phyloP scores from a whole-genome alignment of 2,888 invertebrate genomes.

The Falcaria lacertinaria region DNA sequence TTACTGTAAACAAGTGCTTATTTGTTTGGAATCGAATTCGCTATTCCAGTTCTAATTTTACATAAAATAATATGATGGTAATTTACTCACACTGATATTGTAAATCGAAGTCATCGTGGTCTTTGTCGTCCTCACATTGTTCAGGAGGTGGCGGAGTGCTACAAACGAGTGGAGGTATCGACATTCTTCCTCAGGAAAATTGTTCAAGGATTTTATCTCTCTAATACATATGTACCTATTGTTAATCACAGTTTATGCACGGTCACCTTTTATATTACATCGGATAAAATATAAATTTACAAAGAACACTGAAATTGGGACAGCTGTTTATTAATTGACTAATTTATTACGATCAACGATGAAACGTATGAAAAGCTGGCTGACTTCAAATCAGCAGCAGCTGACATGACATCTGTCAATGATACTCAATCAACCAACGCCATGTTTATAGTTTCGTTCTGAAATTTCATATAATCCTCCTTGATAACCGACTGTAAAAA shows the following conservation, averaged over 20 bases:
- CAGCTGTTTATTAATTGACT: constrained; percentile 71
- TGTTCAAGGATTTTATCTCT: constrained; percentile 25
- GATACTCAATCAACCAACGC: too few relatives aligned
- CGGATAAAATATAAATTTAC: not conserved
- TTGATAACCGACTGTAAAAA: too few relatives aligned
- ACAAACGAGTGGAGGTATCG: constrained; percentile 83
- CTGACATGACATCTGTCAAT: too few relatives aligned
- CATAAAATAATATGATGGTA: too few relatives aligned
- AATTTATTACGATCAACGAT: constrained; percentile 43
- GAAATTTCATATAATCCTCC: too few relatives aligned
- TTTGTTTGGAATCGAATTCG: too few relatives aligned
- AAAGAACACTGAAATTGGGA: constrained; percentile 30
- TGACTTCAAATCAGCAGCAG: too few relatives aligned
- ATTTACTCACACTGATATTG: constrained; percentile 62
- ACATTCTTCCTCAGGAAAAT: constrained; percentile 61
- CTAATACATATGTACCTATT: constrained; percentile 21
- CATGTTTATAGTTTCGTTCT: too few relatives aligned
- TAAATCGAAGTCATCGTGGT: constrained; percentile 69
- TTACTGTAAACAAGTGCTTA: too few relatives aligned
- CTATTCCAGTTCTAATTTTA: too few relatives aligned
- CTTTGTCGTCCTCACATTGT: constrained; percentile 82
- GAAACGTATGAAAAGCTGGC: constrained; percentile 14
- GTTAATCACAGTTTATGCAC: constrained; percentile 2
- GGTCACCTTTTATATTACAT: not conserved
- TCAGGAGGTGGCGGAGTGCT: constrained; percentile 84